These are phyloP conservation scores for Willisornis vidua DNA, from an alignment of 2,113 vertebrate species.

Conservation along the genomic window DNA sequence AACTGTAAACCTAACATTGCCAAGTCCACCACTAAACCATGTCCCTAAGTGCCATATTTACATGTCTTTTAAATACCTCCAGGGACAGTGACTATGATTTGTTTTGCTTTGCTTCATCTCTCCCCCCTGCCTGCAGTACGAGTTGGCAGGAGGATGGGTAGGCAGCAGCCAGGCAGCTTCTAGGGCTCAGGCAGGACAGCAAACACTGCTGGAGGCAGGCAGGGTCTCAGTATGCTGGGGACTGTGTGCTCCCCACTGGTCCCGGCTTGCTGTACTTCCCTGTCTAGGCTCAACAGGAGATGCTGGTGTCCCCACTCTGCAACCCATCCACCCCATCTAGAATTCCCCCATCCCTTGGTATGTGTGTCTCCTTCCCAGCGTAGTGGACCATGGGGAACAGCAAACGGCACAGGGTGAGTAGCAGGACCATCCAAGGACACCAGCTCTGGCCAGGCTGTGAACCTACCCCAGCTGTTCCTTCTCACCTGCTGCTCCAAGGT, in stretches of 20 bases:
- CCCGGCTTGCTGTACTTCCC: not conserved
- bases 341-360: not conserved
- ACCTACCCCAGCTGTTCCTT: not conserved
- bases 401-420: not conserved
- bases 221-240: not conserved
- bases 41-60: not conserved
- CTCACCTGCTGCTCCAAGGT: fast-evolving
- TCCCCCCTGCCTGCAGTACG: not conserved
- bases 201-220: not conserved
- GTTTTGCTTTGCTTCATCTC: not conserved
- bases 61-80: not conserved
- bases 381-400: fast-evolving
- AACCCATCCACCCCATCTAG: fast-evolving
- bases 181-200: not conserved
- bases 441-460: not conserved
- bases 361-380: not conserved
- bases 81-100: not conserved
- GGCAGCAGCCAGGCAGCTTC: not conserved
- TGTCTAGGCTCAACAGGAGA: not conserved
- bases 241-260: not conserved
- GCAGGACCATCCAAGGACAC: not conserved
- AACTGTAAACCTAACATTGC: not conserved
- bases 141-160: not conserved
- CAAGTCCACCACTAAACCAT: not conserved
- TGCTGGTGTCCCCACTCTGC: not conserved